Base-by-base conservation (phyloP, 2,888 invertebrate genomes). In the Candidula unifasciata region DNA sequence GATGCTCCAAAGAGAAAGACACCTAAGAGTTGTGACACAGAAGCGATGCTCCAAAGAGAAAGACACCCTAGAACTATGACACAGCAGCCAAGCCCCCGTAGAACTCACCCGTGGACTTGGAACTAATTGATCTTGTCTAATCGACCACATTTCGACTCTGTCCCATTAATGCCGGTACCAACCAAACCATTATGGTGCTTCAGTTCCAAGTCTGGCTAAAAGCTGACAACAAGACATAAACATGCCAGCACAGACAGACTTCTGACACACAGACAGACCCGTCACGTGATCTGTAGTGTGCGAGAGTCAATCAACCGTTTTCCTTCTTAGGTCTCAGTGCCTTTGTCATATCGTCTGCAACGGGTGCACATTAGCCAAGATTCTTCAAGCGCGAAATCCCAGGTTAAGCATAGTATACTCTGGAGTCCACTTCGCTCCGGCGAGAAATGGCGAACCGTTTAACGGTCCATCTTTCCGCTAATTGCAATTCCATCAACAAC, bases 401-500 rank as follows among this genome's bases (percentile, higher is more conserved):
- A 30, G 18, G 16, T 54, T 30, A n/a, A 24, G 10, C 30, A 30
- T 18, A 30, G 74, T 54, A 35, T 60, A 60, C 76, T 30, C 33
- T 33, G 5, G 76, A 33, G 77, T 60, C 77, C 77, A 78, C 77
- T 78, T 78, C 16, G 27, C 33, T 35, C 37, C 2, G 64, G 35
- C 77, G 66, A 30, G 68, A 64, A 37, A 68, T 79, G 79, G 68
- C 52, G 30, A 64, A 78, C 35, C 60, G 78, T 35, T 79, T 79
- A 79, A 68, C 35, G 33, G 64, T 79, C 79, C 68, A 79, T 79
- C 68, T 44, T 44, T 52, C 44, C 52, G 16, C 79, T 79, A 79
- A 79, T 79, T 52, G 79, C 66, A 79, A 66, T 79, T 68, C 79
- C 68, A 79, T 79, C 79, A 79, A 30, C 54, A 30, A 54, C 30